Percentiles rank a stretch among this genome's conserved stretches.
phyloP scores from a whole-genome alignment of 2,797 vertebrate species.

The Pelodytes ibericus region DNA sequence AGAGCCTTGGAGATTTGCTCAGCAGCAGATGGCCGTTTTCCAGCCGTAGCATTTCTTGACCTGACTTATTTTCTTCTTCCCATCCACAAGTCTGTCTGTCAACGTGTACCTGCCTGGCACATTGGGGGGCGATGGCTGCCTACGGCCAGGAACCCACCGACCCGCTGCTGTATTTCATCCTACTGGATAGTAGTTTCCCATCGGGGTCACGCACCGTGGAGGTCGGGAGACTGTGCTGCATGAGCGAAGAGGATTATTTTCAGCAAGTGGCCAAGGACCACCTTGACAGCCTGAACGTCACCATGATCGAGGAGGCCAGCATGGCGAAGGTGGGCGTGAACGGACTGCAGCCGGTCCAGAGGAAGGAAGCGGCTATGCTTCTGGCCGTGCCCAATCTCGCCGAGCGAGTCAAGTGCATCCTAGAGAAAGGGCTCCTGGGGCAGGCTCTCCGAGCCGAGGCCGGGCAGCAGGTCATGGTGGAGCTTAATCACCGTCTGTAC shows the following conservation, averaged over 20 bases:
- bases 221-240: conserved; percentile 69
- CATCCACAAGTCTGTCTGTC: background rate
- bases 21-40: background rate
- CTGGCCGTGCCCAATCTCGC: conserved; percentile 58
- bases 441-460: conserved; percentile 58
- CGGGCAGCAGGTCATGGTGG: conserved; percentile 64
- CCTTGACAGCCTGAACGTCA: conserved; percentile 25
- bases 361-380: conserved; percentile 65
- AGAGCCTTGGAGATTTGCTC: background rate
- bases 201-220: background rate
- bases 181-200: conserved; percentile 58
- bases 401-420: conserved; percentile 68
- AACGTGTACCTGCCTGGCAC: background rate
- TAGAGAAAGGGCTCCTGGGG: conserved; percentile 59
- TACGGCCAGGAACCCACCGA: conserved; percentile 1
- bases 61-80: background rate
- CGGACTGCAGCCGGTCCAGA: conserved; percentile 58
- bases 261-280: rapidly evolving
- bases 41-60: background rate
- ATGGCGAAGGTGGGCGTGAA: rapidly evolving
- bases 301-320: rapidly evolving
- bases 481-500: conserved; percentile 57
- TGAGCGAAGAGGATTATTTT: conserved; percentile 26
- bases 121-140: conserved; percentile 18
- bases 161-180: conserved; percentile 72